Evolutionary conservation across 23 tunicate species (phyloP).

Genomic region (Corella eumyota): DNA sequence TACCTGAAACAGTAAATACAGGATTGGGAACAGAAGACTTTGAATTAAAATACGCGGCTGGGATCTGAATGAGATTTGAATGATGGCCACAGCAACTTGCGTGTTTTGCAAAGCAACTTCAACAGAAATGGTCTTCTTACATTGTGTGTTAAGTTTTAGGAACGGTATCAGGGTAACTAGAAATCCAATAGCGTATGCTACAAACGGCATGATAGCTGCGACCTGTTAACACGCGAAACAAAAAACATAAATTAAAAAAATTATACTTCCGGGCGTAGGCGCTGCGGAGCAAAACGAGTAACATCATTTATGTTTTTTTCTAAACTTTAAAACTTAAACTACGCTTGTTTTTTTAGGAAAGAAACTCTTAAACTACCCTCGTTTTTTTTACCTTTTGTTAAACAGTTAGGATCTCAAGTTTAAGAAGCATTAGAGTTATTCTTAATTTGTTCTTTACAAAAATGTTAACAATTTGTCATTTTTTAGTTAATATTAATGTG

Average conservation of each 20-base stretch:
- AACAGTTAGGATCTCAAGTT: neutral
- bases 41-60: neutral
- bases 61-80: neutral
- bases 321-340: no score
- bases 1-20: conserved; percentile 48
- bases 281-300: no score
- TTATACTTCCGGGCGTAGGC: no score
- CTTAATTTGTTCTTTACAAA: no score
- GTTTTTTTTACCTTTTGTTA: neutral
- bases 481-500: neutral
- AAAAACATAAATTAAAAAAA: no score
- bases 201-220: conserved; percentile 29
- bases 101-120: conserved; percentile 50
- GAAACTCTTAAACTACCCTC: no score
- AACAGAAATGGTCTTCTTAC: conserved; percentile 19
- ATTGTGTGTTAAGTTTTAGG: conserved; percentile 7
- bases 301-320: no score
- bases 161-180: conserved; percentile 23
- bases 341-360: no score
- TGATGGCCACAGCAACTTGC: conserved; percentile 6
- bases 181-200: conserved; percentile 23
- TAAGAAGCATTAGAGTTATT: neutral
- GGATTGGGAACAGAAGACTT: conserved; percentile 34
- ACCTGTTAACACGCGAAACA: conserved; percentile 9
- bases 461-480: no score